Evolutionary conservation across 1,140 invertebrate species (phyloP).

Genomic region (Anagrus nilaparvatae): DNA sequence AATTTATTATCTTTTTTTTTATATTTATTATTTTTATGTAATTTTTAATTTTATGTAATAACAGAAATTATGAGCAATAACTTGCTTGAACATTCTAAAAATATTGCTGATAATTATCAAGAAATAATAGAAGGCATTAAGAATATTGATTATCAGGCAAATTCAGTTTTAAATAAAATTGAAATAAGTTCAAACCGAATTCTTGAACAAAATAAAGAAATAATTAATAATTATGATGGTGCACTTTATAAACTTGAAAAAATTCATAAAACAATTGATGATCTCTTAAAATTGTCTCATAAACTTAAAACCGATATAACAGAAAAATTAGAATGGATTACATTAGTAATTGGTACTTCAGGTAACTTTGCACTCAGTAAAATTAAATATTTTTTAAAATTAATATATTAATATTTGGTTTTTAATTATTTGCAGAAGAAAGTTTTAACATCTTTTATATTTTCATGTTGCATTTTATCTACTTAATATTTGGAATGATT

Average conservation of each 20-base stretch:
- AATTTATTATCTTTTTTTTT: too few relatives aligned
- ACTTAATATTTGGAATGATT: constrained; percentile 34
- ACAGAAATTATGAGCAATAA: constrained; percentile 43
- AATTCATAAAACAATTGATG: constrained; percentile 50
- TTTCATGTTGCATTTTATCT: constrained; percentile 25
- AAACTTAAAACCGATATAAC: constrained; percentile 44
- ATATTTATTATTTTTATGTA: too few relatives aligned
- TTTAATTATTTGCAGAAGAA: constrained; percentile 25
- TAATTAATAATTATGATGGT: constrained; percentile 44
- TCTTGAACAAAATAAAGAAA: constrained; percentile 44
- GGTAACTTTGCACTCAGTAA: constrained; percentile 29
- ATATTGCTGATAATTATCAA: constrained; percentile 42
- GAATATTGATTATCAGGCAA: constrained; percentile 44
- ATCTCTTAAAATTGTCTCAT: constrained; percentile 43
- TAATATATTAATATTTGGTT: not conserved
- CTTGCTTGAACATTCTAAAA: constrained; percentile 39
- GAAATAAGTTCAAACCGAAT: constrained; percentile 40
- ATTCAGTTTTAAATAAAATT: constrained; percentile 47
- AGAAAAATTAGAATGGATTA: constrained; percentile 47
- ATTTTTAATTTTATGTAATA: constrained; percentile 15
- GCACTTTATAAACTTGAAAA: constrained; percentile 49
- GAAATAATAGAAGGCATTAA: constrained; percentile 48
- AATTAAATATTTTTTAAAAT: constrained; percentile 3
- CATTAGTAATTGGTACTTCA: constrained; percentile 43
- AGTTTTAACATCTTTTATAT: constrained; percentile 30